Evolutionary conservation across 2,797 vertebrate species (phyloP).

Genomic region (Sebastes cheni): DNA sequence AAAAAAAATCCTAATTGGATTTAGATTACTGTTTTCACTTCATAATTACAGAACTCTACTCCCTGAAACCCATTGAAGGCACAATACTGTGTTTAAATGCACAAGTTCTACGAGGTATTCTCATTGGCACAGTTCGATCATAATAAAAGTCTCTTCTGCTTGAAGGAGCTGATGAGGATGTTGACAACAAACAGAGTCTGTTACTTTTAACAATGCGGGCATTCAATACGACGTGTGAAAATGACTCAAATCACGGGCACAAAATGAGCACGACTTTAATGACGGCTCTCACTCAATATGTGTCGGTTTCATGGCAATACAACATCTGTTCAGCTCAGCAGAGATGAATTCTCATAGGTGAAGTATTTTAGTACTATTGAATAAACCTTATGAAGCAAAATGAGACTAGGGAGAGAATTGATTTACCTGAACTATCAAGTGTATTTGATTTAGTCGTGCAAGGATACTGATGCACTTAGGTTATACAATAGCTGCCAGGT

Average conservation of each 20-base stretch:
- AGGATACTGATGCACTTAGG: background rate
- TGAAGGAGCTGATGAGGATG: conserved; percentile 35
- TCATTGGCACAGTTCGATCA: conserved; percentile 42
- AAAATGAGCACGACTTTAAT: conserved; percentile 64
- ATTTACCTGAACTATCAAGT: conserved; percentile 30
- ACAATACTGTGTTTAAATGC: conserved; percentile 1
- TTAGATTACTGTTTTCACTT: conserved; percentile 14
- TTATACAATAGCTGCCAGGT: background rate
- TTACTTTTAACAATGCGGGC: conserved; percentile 68
- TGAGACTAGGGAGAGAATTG: background rate
- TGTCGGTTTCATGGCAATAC: conserved; percentile 28
- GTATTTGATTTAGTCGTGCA: conserved; percentile 1
- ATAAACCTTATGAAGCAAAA: conserved; percentile 16
- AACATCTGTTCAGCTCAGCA: conserved; percentile 52
- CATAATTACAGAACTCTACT: background rate
- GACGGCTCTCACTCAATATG: conserved; percentile 49
- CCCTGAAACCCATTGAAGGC: conserved; percentile 5
- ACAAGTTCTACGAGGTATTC: conserved; percentile 3
- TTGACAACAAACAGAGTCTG: conserved; percentile 44
- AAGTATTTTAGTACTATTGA: conserved; percentile 23
- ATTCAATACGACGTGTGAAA: conserved; percentile 59
- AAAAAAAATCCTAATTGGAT: background rate
- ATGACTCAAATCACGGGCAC: conserved; percentile 47
- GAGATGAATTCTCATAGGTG: conserved; percentile 40
- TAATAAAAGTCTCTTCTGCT: conserved; percentile 39